phyloP scores from a whole-genome alignment of 2,113 vertebrate genomes.

The Leptobrachium ailaonicum region DNA sequence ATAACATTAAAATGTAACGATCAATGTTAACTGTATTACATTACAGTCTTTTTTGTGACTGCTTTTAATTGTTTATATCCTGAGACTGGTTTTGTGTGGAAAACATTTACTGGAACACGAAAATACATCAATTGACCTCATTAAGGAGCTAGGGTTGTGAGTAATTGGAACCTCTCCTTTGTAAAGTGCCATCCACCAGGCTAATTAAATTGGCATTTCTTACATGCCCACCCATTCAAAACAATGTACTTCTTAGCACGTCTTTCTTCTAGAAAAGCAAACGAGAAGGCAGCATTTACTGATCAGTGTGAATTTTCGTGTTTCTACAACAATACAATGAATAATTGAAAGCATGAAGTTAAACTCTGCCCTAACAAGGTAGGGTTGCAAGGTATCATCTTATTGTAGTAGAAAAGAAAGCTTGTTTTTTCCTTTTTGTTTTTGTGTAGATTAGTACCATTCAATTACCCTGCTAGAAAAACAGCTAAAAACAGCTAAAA shows the following conservation, averaged over 20 bases:
- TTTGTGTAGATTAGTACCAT: background rate
- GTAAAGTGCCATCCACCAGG: background rate
- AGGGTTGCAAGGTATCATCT: background rate
- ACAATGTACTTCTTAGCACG: background rate
- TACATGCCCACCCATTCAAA: no score
- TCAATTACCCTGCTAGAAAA: no score
- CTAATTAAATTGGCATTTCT: no score
- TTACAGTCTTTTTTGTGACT: no score
- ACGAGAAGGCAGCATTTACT: slow-evolving; percentile 3
- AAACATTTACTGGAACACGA: no score
- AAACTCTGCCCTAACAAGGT: slow-evolving; percentile 27
- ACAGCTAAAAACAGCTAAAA: no score
- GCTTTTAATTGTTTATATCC: no score
- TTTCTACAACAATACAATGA: slow-evolving; percentile 20
- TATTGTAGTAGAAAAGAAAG: background rate
- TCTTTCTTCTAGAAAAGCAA: background rate
- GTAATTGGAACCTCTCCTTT: background rate
- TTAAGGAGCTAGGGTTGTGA: no score
- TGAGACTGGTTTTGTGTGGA: no score
- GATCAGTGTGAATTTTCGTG: slow-evolving; percentile 20
- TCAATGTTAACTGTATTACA: no score
- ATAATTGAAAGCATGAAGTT: slow-evolving; percentile 16
- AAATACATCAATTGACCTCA: no score
- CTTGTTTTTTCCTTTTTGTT: background rate
- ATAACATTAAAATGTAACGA: no score